Conservation (phyloP, 2,888 invertebrate species). For the Rutpela maculata region DNA sequence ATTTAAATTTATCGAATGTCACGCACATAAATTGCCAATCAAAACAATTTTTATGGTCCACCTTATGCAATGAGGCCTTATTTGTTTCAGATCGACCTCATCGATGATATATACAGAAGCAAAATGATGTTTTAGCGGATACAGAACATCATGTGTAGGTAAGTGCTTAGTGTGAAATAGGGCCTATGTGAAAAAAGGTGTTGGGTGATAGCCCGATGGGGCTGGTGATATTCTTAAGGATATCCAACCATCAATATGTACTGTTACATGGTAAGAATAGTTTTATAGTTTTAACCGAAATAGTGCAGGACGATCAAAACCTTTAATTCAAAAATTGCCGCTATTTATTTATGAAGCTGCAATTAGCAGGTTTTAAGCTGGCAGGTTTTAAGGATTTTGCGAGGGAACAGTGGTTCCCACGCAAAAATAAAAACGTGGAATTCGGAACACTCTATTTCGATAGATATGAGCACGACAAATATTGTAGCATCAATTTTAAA, state of each 20-base stretch:
- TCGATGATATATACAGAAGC: not conserved
- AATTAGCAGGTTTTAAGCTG: no score
- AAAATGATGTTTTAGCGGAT: not conserved
- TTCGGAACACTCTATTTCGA: no score
- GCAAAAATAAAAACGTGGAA: no score
- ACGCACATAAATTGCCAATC: constrained; percentile 18
- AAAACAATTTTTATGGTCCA: not conserved
- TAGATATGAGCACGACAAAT: no score
- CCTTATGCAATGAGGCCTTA: constrained; percentile 25
- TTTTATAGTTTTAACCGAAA: not conserved
- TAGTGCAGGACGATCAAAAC: no score
- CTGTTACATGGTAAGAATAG: constrained; percentile 25
- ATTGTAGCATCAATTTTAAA: no score
- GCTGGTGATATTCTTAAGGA: not conserved
- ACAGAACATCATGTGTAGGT: not conserved
- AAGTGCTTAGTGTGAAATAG: not conserved
- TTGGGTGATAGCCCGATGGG: not conserved
- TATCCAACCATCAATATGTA: not conserved
- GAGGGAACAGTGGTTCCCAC: no score
- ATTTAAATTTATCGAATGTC: not conserved
- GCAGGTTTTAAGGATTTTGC: no score
- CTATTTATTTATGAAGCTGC: no score
- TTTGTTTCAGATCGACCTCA: constrained; percentile 17
- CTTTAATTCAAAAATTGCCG: no score
- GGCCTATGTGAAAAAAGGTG: not conserved